Percentiles rank a stretch among this genome's conserved stretches.
Evolutionary conservation across 2,797 vertebrate genomes (phyloP).

Genomic region (Mastacembelus armatus): DNA sequence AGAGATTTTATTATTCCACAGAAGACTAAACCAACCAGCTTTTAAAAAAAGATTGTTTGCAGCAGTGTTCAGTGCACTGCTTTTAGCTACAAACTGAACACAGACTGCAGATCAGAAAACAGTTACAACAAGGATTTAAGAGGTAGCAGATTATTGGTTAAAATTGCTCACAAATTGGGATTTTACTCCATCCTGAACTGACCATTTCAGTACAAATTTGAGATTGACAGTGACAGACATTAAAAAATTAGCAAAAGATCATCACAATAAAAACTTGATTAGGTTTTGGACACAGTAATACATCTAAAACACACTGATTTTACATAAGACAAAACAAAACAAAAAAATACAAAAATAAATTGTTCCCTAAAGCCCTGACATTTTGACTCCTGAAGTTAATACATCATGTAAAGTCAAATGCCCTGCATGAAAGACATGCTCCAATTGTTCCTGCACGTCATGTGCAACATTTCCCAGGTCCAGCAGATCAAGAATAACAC

Average conservation of each 20-base stretch:
- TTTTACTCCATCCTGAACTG: no score
- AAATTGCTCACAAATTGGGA: no score
- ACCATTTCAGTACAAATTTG: no score
- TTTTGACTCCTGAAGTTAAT: no score
- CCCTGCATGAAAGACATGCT: not conserved
- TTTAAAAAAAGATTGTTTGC: not conserved
- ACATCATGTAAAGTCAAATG: not conserved
- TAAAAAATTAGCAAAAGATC: no score
- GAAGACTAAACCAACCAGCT: constrained; percentile 1
- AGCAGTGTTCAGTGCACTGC: not conserved
- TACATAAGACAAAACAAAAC: not conserved
- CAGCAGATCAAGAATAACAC: no score
- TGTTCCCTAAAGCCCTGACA: no score
- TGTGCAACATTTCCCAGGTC: no score
- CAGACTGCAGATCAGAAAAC: not conserved
- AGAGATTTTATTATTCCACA: not conserved
- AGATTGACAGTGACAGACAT: no score
- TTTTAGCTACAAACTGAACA: not conserved
- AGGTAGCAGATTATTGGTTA: no score
- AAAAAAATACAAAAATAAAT: constrained; percentile 11
- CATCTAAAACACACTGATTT: not conserved
- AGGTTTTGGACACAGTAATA: not conserved
- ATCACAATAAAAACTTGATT: not conserved
- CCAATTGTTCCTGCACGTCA: no score
- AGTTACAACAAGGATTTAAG: not conserved